Evolutionary conservation across 2,888 invertebrate species (phyloP).

Genomic region (Tridacna crocea): DNA sequence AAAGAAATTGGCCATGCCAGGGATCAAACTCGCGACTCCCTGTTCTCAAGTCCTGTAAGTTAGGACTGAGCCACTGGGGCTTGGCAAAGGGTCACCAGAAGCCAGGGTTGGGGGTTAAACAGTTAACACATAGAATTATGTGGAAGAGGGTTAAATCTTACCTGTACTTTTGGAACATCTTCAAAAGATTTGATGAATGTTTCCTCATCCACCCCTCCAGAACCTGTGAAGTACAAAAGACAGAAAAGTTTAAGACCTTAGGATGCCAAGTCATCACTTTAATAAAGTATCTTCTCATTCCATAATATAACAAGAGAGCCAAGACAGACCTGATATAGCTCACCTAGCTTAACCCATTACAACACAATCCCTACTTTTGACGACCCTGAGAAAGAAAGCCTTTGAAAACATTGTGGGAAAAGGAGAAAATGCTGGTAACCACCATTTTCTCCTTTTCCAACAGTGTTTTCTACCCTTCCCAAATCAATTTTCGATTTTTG

Average conservation of each 20-base stretch:
- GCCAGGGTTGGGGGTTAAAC: too few relatives aligned
- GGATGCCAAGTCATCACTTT: too few relatives aligned
- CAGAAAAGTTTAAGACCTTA: neutral
- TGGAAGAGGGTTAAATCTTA: constrained; percentile 59
- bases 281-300: neutral
- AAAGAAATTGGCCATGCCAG: too few relatives aligned
- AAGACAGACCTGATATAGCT: too few relatives aligned
- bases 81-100: too few relatives aligned
- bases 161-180: constrained; percentile 91
- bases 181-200: constrained; percentile 94
- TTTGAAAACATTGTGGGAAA: neutral
- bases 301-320: too few relatives aligned
- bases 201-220: constrained; percentile 95
- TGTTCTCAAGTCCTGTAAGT: too few relatives aligned
- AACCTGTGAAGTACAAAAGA: constrained; percentile 81
- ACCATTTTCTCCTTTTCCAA: neutral
- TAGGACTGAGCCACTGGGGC: too few relatives aligned
- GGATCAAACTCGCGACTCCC: too few relatives aligned
- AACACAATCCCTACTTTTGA: neutral
- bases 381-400: neutral
- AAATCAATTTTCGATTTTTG: too few relatives aligned
- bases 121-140: too few relatives aligned
- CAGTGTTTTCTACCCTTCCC: neutral
- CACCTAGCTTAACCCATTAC: too few relatives aligned
- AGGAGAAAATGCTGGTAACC: neutral